Evolutionary conservation across 2,113 vertebrate species (phyloP).

Genomic region (Indri indri): DNA sequence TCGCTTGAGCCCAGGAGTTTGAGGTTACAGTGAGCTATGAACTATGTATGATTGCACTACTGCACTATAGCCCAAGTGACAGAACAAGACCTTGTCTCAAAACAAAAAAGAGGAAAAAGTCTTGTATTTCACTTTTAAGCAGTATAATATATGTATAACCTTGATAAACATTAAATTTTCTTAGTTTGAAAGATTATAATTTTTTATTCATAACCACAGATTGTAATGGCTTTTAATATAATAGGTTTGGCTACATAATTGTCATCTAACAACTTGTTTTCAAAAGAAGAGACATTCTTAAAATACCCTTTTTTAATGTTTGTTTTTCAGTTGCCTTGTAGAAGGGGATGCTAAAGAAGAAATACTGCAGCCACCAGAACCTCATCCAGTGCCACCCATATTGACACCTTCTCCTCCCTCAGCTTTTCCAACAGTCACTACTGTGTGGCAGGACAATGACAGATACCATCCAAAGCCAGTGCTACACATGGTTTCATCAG

Average conservation of each 20-base stretch:
- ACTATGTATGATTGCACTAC: too few species aligned
- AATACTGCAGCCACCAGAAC: slow-evolving; percentile 97
- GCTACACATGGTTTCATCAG: slow-evolving; percentile 90
- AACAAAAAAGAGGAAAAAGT: background rate
- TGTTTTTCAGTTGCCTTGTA: slow-evolving; percentile 88
- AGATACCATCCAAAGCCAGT: slow-evolving; percentile 98
- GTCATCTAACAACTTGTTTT: background rate
- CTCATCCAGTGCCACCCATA: slow-evolving; percentile 96
- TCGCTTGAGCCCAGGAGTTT: too few species aligned
- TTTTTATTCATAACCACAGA: background rate
- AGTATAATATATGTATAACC: background rate
- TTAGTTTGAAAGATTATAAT: background rate
- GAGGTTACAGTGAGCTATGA: too few species aligned
- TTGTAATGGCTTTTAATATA: background rate
- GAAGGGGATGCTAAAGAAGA: slow-evolving; percentile 98
- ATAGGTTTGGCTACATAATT: background rate
- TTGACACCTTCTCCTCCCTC: slow-evolving; percentile 97
- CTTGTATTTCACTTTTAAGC: background rate
- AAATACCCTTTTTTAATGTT: background rate
- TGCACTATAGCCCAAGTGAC: too few species aligned
- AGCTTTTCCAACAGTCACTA: slow-evolving; percentile 96
- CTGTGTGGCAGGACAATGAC: slow-evolving; percentile 96
- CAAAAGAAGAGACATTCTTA: background rate
- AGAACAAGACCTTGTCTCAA: too few species aligned
- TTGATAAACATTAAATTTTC: slow-evolving; percentile 16